phyloP scores from a whole-genome alignment of 2,888 invertebrate genomes.

The Melanostoma mellinum region DNA sequence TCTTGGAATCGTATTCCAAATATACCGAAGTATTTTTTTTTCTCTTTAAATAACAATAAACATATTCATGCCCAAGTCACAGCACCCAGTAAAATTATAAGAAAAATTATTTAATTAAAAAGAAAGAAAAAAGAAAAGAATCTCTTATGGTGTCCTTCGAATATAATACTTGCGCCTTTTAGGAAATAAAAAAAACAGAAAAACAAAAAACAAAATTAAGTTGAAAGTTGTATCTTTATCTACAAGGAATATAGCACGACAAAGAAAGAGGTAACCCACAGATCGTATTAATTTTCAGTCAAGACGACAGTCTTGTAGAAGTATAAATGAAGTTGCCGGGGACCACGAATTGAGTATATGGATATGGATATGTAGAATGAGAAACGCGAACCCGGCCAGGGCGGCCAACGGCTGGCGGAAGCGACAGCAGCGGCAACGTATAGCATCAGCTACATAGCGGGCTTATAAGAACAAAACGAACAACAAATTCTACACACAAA shows the following conservation, averaged over 20 bases:
- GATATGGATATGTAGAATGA: slow-evolving; percentile 1
- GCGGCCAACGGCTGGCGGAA: not conserved
- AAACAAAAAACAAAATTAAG: slow-evolving; percentile 17
- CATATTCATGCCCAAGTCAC: slow-evolving; percentile 41
- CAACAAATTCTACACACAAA: slow-evolving; percentile 72
- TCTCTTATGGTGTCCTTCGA: slow-evolving; percentile 47
- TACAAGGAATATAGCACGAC: slow-evolving; percentile 50
- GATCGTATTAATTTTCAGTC: slow-evolving; percentile 70
- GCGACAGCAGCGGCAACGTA: slow-evolving; percentile 7
- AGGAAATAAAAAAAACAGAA: not conserved
- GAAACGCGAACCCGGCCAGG: not conserved
- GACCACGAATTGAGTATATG: slow-evolving; percentile 20
- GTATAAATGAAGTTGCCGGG: slow-evolving; percentile 67
- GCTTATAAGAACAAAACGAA: slow-evolving; percentile 70
- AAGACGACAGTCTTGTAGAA: slow-evolving; percentile 50
- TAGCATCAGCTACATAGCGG: slow-evolving; percentile 33
- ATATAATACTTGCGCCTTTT: slow-evolving; percentile 1
- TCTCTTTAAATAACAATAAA: slow-evolving; percentile 41
- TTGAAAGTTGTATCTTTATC: slow-evolving; percentile 68
- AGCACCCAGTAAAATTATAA: slow-evolving; percentile 46
- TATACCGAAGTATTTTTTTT: not conserved
- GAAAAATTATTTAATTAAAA: slow-evolving; percentile 63
- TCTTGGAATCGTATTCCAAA: slow-evolving; percentile 42
- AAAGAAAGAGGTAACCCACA: slow-evolving; percentile 69
- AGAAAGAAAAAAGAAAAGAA: slow-evolving; percentile 25